phyloP scores from a whole-genome alignment of 2,797 vertebrate species.

The Poecilia gillii region DNA sequence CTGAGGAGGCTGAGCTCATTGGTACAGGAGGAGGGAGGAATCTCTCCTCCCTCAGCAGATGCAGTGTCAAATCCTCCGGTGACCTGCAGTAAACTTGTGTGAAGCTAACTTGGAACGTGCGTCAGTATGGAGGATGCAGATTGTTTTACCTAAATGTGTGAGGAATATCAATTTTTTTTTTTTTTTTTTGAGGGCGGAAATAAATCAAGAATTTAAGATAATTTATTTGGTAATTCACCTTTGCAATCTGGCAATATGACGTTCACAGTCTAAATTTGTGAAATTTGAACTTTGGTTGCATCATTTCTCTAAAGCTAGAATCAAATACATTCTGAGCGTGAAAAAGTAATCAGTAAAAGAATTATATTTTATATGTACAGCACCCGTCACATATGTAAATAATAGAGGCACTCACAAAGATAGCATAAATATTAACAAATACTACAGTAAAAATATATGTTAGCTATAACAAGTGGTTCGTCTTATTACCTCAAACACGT shows the following conservation, averaged over 20 bases:
- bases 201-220: conserved; percentile 93
- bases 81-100: conserved; percentile 79
- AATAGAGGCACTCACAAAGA: neutral
- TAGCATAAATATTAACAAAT: neutral
- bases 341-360: neutral
- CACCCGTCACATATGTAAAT: neutral
- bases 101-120: conserved; percentile 89
- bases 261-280: neutral
- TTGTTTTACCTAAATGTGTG: neutral
- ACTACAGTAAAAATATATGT: neutral
- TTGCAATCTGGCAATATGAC: conserved; percentile 86
- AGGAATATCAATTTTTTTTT: neutral
- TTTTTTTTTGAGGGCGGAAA: conserved; percentile 66
- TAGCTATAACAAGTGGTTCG: neutral
- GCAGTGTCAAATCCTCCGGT: conserved; percentile 87
- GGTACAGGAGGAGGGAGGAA: conserved; percentile 85
- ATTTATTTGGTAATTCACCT: conserved; percentile 91
- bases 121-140: conserved; percentile 39
- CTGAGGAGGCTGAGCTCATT: conserved; percentile 85
- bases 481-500: neutral
- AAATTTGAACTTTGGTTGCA: neutral
- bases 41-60: conserved; percentile 87
- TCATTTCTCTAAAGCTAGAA: neutral
- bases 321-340: neutral
- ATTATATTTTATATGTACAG: neutral